Percentiles rank a stretch among this genome's conserved stretches.
Evolutionary conservation across 2,888 invertebrate genomes (phyloP).

Genomic region (Ctenicera cuprea): DNA sequence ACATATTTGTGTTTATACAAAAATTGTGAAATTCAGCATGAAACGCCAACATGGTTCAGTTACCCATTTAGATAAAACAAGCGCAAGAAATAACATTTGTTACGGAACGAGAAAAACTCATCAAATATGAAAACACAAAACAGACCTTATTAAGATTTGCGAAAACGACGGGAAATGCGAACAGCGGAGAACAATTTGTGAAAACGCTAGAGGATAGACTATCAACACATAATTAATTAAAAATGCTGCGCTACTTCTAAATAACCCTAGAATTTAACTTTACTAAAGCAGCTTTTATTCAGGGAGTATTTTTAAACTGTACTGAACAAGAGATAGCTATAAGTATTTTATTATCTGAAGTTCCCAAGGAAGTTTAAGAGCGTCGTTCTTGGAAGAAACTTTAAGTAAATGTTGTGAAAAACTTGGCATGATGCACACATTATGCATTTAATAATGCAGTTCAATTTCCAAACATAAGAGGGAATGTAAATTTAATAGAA

Average conservation of each 20-base stretch:
- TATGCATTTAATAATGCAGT: no score
- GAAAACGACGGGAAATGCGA: background rate
- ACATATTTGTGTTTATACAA: background rate
- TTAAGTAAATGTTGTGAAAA: no score
- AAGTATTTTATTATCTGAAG: slow-evolving; percentile 10
- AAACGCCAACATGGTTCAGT: background rate
- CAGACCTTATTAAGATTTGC: slow-evolving; percentile 7
- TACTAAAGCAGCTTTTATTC: background rate
- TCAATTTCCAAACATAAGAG: no score
- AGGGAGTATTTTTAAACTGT: no score
- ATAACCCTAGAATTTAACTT: background rate
- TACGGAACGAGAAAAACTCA: slow-evolving; percentile 3
- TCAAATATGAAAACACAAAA: slow-evolving; percentile 14
- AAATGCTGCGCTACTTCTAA: background rate
- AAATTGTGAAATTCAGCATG: background rate
- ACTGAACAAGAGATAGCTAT: background rate
- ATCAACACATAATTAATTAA: slow-evolving; percentile 18
- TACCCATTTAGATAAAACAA: background rate
- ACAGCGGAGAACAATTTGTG: background rate
- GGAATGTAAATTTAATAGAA: no score
- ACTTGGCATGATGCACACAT: no score
- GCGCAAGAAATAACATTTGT: background rate
- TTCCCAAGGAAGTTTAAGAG: background rate
- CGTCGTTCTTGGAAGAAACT: background rate
- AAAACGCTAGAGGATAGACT: background rate